Evolutionary conservation across 2,888 invertebrate species (phyloP).

Genomic region (Ctenicera cuprea): DNA sequence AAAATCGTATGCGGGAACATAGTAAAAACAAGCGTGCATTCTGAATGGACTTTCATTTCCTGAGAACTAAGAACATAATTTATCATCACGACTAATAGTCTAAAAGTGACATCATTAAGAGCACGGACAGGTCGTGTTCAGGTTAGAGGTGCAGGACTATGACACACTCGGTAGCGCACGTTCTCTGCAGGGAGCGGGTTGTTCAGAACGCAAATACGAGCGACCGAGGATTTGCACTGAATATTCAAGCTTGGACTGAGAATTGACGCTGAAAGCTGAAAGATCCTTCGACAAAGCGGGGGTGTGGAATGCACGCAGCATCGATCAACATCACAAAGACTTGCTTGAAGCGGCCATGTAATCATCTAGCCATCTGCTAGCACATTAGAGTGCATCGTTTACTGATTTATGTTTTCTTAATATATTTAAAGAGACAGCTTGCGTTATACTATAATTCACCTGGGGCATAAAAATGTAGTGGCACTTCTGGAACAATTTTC

Average conservation of each 20-base stretch:
- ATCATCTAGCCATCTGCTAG: slow-evolving; percentile 43
- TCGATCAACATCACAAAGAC: slow-evolving; percentile 39
- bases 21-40: too few species aligned
- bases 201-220: slow-evolving; percentile 44
- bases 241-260: slow-evolving; percentile 39
- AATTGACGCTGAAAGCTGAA: slow-evolving; percentile 28
- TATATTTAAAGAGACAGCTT: slow-evolving; percentile 50
- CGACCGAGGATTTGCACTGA: slow-evolving; percentile 47
- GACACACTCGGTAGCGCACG: slow-evolving; percentile 54
- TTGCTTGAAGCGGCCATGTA: slow-evolving; percentile 43
- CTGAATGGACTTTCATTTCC: not conserved
- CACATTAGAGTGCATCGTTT: slow-evolving; percentile 42
- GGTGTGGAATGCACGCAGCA: slow-evolving; percentile 47
- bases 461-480: not conserved
- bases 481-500: too few species aligned
- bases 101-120: slow-evolving; percentile 52
- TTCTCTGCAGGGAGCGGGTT: slow-evolving; percentile 49
- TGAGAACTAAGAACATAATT: slow-evolving; percentile 32
- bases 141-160: slow-evolving; percentile 51
- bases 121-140: slow-evolving; percentile 45
- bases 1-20: too few species aligned
- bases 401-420: slow-evolving; percentile 51
- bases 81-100: slow-evolving; percentile 47
- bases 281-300: slow-evolving; percentile 38
- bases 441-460: slow-evolving; percentile 33